Conservation (phyloP, 2,113 vertebrate species). For the Scalopus aquaticus region DNA sequence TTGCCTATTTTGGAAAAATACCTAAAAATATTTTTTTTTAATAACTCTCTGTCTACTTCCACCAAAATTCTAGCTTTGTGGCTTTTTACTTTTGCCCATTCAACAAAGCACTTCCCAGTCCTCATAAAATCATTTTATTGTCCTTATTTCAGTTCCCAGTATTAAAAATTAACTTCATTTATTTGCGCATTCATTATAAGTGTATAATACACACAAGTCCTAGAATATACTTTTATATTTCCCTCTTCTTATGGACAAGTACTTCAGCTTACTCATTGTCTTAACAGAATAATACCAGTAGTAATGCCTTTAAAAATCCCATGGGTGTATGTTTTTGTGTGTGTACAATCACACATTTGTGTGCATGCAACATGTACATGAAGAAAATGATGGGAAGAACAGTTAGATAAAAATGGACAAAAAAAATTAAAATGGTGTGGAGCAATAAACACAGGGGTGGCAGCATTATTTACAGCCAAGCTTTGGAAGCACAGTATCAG, state of each 20-base stretch:
- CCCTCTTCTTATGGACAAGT: neutral
- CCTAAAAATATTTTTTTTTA: neutral
- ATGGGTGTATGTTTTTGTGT: neutral
- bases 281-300: neutral
- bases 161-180: neutral
- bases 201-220: neutral
- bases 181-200: neutral
- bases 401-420: neutral
- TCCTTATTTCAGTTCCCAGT: neutral
- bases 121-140: neutral
- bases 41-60: neutral
- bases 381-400: neutral
- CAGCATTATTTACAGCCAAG: no score
- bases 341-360: neutral
- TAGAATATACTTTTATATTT: neutral
- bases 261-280: neutral
- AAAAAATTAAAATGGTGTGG: neutral
- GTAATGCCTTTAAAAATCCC: neutral
- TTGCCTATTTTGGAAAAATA: neutral
- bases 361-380: neutral
- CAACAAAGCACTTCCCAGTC: neutral
- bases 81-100: neutral
- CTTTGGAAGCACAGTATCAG: no score
- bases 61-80: neutral
- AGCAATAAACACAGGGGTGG: neutral